Percentiles rank a stretch among this genome's conserved stretches.
Conservation (phyloP, 2,888 invertebrate genomes). For the Heliconius aoede region DNA sequence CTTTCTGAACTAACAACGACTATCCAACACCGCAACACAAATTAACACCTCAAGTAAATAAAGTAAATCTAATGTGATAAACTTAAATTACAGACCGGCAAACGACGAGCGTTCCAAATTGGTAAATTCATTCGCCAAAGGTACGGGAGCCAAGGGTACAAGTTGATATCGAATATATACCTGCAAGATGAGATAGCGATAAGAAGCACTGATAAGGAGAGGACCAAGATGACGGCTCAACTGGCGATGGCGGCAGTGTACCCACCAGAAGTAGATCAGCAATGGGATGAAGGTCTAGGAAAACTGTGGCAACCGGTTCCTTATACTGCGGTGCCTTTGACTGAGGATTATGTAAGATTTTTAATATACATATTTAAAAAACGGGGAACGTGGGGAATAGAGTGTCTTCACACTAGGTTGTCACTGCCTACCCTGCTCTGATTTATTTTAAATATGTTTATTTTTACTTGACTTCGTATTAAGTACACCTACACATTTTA, state of each 20-base stretch:
- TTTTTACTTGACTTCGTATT: too few species aligned
- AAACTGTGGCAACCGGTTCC: slow-evolving; percentile 77
- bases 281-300: slow-evolving; percentile 73
- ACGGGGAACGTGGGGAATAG: too few species aligned
- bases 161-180: slow-evolving; percentile 67
- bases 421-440: too few species aligned
- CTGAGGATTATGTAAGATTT: slow-evolving; percentile 72
- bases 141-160: slow-evolving; percentile 62
- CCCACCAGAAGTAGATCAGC: slow-evolving; percentile 71
- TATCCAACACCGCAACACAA: neutral
- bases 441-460: too few species aligned
- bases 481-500: too few species aligned
- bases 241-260: slow-evolving; percentile 73
- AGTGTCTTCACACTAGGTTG: too few species aligned
- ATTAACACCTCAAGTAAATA: neutral
- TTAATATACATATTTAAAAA: too few species aligned
- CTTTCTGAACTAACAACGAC: neutral
- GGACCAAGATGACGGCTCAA: slow-evolving; percentile 74
- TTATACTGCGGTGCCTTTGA: slow-evolving; percentile 66
- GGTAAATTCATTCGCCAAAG: slow-evolving; percentile 69
- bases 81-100: slow-evolving; percentile 54
- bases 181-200: slow-evolving; percentile 64
- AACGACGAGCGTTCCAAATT: slow-evolving; percentile 66
- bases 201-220: slow-evolving; percentile 74
- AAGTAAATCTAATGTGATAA: too few species aligned